A percentile compares a stretch with the other conserved stretches of the same genome.
These are phyloP conservation scores for Eupithecia insigniata DNA, from an alignment of 2,888 invertebrate genomes.

Conservation along the genomic window DNA sequence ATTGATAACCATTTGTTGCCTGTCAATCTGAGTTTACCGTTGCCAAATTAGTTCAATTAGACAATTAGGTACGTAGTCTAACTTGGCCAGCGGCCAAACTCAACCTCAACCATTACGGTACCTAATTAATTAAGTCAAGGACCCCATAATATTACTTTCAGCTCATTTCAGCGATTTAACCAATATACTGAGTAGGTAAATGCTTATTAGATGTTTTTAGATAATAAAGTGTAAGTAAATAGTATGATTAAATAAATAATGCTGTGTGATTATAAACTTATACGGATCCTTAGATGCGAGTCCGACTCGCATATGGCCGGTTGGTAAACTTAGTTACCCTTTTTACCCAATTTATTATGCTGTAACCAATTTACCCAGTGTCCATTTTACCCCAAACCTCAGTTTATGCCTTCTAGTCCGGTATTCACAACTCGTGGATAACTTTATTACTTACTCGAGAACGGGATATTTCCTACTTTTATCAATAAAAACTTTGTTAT, in stretches of 20 bases:
- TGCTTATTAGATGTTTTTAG: neutral
- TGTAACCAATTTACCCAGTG: neutral
- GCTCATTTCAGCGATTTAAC: neutral
- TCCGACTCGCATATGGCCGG: neutral
- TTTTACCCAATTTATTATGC: conserved; percentile 1
- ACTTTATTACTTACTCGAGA: conserved; percentile 1
- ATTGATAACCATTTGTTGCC: neutral
- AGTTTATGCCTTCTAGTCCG: neutral
- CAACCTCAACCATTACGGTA: neutral
- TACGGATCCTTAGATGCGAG: neutral
- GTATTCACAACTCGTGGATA: conserved; percentile 4
- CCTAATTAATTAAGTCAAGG: neutral
- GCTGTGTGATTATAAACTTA: too few relatives aligned
- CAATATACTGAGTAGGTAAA: neutral
- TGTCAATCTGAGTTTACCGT: neutral
- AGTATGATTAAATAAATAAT: too few relatives aligned
- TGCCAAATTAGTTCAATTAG: conserved; percentile 1
- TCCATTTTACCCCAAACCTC: neutral
- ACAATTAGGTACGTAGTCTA: neutral
- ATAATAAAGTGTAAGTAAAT: neutral
- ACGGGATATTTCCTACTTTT: conserved; percentile 7
- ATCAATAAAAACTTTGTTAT: conserved; percentile 18
- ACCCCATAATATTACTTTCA: neutral
- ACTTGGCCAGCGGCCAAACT: conserved; percentile 5
- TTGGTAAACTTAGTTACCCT: neutral